These are phyloP conservation scores for Sphaeridia pumilis DNA, from an alignment of 2,888 invertebrate species.

Conservation along the genomic window DNA sequence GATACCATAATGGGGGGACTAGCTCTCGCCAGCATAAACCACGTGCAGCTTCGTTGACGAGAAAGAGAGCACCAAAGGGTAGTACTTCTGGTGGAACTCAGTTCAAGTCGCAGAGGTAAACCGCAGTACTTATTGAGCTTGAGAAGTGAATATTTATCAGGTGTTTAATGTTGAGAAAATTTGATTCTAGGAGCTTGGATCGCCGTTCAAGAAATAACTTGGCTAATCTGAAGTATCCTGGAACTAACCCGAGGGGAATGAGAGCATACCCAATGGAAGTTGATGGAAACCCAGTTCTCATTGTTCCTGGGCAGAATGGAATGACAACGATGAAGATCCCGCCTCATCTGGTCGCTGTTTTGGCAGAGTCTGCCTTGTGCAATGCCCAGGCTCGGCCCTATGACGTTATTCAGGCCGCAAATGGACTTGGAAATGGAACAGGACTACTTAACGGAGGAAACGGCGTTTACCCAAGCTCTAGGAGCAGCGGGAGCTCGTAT, in stretches of 20 bases:
- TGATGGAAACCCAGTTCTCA: conserved; percentile 32
- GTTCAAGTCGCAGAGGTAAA: conserved; percentile 32
- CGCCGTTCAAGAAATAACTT: conserved; percentile 24
- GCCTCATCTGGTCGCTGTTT: conserved; percentile 35
- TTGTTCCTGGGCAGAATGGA: conserved; percentile 34
- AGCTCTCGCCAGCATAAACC: conserved; percentile 22
- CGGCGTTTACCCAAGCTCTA: conserved; percentile 35
- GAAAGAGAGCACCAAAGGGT: conserved; percentile 22
- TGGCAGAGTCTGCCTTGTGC: conserved; percentile 34
- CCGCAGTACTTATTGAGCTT: no score
- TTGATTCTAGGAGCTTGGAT: conserved; percentile 30
- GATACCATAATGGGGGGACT: conserved; percentile 30
- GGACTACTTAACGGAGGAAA: conserved; percentile 16
- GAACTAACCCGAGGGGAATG: conserved; percentile 30
- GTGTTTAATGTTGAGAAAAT: not conserved
- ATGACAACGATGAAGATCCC: conserved; percentile 37
- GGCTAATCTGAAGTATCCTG: conserved; percentile 24
- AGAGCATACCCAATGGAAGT: conserved; percentile 20
- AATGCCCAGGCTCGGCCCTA: conserved; percentile 33
- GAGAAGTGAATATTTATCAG: not conserved
- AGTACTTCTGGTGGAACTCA: conserved; percentile 18
- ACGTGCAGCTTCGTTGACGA: conserved; percentile 29
- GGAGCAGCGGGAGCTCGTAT: conserved; percentile 36
- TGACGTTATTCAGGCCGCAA: conserved; percentile 33
- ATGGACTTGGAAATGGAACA: conserved; percentile 16